Evolutionary conservation across 2,888 invertebrate genomes (phyloP).

Genomic region (Campoplex nolae): DNA sequence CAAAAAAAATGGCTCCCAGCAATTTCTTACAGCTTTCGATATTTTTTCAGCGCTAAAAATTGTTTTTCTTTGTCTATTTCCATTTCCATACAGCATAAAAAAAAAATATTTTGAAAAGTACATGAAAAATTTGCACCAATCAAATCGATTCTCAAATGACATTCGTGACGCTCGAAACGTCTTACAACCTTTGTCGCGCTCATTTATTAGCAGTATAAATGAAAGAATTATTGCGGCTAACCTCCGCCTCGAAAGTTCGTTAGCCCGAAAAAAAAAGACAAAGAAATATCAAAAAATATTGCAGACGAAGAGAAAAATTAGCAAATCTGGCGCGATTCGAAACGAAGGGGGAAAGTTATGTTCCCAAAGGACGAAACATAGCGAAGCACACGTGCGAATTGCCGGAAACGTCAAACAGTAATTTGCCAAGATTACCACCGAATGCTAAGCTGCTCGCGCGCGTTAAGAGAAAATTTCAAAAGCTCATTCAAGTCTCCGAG

Average conservation of each 20-base stretch:
- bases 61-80: no score
- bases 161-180: no score
- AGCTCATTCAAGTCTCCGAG: conserved; percentile 78
- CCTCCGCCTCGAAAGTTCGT: not conserved
- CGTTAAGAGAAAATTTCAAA: conserved; percentile 78
- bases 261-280: not conserved
- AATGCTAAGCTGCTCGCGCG: conserved; percentile 76
- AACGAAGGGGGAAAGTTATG: conserved; percentile 23
- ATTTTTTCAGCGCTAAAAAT: no score
- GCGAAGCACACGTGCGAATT: conserved; percentile 78
- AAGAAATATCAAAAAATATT: not conserved
- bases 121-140: no score
- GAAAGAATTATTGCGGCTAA: not conserved
- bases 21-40: no score
- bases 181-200: not conserved
- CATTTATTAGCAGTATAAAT: not conserved
- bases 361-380: conserved; percentile 36
- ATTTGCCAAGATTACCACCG: conserved; percentile 81
- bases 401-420: conserved; percentile 77
- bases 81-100: no score
- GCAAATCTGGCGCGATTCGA: conserved; percentile 40
- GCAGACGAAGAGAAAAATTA: not conserved
- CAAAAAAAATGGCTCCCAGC: no score
- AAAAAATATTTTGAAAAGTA: no score
- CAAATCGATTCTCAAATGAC: no score